Conservation (phyloP, 1,140 invertebrate species). For the Lanistes nyassanus region DNA sequence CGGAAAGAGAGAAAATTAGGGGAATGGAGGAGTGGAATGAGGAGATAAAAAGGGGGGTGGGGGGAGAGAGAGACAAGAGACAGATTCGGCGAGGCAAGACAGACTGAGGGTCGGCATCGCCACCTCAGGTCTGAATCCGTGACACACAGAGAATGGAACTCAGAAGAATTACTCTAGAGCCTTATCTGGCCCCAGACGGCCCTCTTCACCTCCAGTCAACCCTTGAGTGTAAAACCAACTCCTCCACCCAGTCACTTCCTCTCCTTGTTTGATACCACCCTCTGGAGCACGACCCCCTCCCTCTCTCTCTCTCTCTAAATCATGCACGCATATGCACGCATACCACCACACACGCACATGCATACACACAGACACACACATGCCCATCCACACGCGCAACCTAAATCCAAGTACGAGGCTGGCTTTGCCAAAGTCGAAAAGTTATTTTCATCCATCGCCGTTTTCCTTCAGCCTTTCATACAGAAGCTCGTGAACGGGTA, state of each 20-base stretch:
- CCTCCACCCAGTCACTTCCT: background rate
- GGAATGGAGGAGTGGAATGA: background rate
- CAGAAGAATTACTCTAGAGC: background rate
- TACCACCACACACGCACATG: background rate
- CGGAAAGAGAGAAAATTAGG: background rate
- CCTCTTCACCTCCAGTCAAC: background rate
- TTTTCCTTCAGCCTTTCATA: too few relatives aligned
- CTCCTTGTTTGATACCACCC: too few relatives aligned
- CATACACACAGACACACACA: background rate
- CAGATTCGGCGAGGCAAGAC: background rate
- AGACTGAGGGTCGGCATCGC: background rate
- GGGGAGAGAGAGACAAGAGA: background rate
- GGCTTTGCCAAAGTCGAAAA: too few relatives aligned
- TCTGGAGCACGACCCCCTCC: background rate
- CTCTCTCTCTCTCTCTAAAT: background rate
- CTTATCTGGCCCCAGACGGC: background rate
- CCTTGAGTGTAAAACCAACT: background rate
- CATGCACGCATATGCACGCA: background rate
- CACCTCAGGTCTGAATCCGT: background rate
- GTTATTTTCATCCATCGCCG: too few relatives aligned
- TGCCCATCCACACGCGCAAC: too few relatives aligned
- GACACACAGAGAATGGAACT: background rate
- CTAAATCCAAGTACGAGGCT: too few relatives aligned
- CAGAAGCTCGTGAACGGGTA: too few relatives aligned
- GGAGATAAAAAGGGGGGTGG: background rate